Evolutionary conservation across 2,113 vertebrate genomes (phyloP).

Genomic region (Cyrtonyx montezumae): DNA sequence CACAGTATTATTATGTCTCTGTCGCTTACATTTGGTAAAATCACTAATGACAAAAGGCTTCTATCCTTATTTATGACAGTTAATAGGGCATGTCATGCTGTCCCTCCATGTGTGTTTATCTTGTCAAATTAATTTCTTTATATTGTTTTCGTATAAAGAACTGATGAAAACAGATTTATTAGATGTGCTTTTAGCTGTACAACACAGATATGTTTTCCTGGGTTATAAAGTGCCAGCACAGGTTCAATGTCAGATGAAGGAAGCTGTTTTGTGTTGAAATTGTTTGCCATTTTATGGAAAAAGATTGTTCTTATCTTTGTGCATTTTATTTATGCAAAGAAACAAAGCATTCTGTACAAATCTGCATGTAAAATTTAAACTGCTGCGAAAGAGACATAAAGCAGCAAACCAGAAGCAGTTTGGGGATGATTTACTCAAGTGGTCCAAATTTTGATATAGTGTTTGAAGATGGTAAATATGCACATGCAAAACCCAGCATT

Average conservation of each 20-base stretch:
- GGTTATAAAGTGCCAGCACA: neutral
- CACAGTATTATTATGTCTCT: neutral
- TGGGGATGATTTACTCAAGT: neutral
- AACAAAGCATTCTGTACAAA: constrained; percentile 6
- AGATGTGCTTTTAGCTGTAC: neutral
- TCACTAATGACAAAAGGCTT: neutral
- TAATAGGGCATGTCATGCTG: neutral
- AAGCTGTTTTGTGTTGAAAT: constrained; percentile 5
- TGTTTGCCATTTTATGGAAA: constrained; percentile 17
- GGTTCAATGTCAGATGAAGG: constrained; percentile 15
- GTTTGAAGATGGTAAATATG: constrained; percentile 19
- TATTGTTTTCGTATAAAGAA: neutral
- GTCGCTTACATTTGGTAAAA: constrained; percentile 15
- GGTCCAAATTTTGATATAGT: constrained; percentile 5
- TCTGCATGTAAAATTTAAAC: constrained; percentile 15
- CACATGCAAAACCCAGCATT: constrained; percentile 4
- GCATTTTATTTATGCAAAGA: constrained; percentile 49
- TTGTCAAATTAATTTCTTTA: neutral
- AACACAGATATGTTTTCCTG: neutral
- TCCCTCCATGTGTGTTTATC: neutral
- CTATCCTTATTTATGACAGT: neutral
- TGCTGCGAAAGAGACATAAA: constrained; percentile 2
- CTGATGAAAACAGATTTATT: neutral
- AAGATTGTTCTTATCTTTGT: constrained; percentile 7
- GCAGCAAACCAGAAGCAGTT: neutral